Evolutionary conservation across 1,140 invertebrate species (phyloP), one percentile per base, ranked within the genome.

Genomic region (Lamellibrachia luymesi): DNA sequence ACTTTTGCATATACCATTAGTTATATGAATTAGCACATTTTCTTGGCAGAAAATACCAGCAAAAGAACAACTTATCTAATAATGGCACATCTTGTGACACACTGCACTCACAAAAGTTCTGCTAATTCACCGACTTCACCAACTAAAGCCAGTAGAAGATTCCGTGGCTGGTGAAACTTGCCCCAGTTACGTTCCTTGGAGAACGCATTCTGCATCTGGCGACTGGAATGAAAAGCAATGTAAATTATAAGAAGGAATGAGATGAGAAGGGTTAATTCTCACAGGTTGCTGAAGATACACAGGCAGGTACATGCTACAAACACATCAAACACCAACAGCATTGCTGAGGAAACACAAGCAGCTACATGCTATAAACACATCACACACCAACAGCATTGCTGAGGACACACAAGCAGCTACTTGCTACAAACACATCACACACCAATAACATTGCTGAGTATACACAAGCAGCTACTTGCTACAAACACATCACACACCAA

Each of bases 81-180:
- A 80, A 80, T 0, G 38, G 2, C 7, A 50, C n/a, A 92, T 38
- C 38, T n/a, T 91, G 50, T 50, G 91, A 93, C 52, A 50, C 0
- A 90, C 10, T 7, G 92, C 92, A 94, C 94, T 95, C 94, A 96
- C 95, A 96, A 96, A 27, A 96, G 91, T 94, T 97, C 96, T 49
- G 97, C 94, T 22, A 97, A 93, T 95, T 97, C 97, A 4, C 97
- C 97, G 64, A 97, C 96, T 95, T 97, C 97, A 50, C 96, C 97
- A 10, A 97, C 96, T 90, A 97, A 49, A 2, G 97, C 97, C n/a
- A 97, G 93, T 5, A 97, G 94, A 27, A 97, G 91, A 94, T 97
- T 97, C 90, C 97, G 94, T 38, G 97, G 97, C 10, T 95, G 95
- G 93, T 97, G 96, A 94, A 95, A 97, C 94, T 97, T 95, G 38